A percentile compares a stretch with the other conserved stretches of the same genome.
phyloP scores from a whole-genome alignment of 2,888 invertebrate genomes.

The Melipona beecheii region DNA sequence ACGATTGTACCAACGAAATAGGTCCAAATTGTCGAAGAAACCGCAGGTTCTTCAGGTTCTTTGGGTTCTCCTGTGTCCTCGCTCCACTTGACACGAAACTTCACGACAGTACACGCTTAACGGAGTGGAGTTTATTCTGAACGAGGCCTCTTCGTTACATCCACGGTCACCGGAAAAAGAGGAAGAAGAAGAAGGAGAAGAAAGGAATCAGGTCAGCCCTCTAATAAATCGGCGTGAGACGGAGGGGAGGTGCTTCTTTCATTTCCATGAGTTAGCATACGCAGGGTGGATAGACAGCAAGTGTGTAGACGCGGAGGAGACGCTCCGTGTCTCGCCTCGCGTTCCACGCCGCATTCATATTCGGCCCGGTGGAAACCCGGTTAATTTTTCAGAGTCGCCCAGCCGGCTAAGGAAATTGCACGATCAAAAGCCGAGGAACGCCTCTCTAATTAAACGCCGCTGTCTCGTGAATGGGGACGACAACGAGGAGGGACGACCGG shows the following conservation, averaged over 20 bases:
- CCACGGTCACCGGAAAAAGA: conserved; percentile 1
- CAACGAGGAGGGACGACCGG: too few relatives aligned
- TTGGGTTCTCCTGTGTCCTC: not conserved
- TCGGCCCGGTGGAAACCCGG: conserved; percentile 9
- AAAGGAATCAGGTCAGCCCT: conserved; percentile 32
- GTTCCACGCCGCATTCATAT: conserved; percentile 1
- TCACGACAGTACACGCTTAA: conserved; percentile 5
- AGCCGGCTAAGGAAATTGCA: conserved; percentile 22
- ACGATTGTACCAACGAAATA: too few relatives aligned
- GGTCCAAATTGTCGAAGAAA: too few relatives aligned
- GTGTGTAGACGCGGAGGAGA: not conserved
- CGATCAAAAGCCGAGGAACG: conserved; percentile 27
- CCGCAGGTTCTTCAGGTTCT: too few relatives aligned
- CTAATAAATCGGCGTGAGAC: conserved; percentile 25
- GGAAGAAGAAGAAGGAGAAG: conserved; percentile 11
- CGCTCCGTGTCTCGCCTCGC: not conserved
- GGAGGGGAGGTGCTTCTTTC: conserved; percentile 1
- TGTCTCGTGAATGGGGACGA: not conserved
- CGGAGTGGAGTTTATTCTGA: conserved; percentile 18
- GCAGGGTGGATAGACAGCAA: not conserved
- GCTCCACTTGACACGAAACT: conserved; percentile 15
- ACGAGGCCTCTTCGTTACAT: not conserved
- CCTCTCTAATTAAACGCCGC: conserved; percentile 28
- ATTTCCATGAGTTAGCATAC: conserved; percentile 26
- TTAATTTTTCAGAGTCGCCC: conserved; percentile 32